phyloP scores from a whole-genome alignment of 2,888 invertebrate genomes.

The Erynnis tages region DNA sequence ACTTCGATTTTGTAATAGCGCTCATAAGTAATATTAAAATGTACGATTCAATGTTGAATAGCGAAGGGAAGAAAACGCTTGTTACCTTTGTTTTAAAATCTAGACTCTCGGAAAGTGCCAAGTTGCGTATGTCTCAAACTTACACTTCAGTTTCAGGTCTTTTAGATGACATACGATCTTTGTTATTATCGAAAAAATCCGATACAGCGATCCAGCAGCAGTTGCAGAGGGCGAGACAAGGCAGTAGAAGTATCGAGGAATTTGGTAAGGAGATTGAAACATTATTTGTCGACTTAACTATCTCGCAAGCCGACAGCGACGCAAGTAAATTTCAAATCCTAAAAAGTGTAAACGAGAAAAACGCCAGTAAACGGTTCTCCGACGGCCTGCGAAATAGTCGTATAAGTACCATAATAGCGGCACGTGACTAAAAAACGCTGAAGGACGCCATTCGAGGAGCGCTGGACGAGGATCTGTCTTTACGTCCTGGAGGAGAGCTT shows the following conservation, averaged over 20 bases:
- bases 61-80: too few relatives aligned
- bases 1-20: too few relatives aligned
- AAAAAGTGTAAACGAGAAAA: constrained; percentile 20
- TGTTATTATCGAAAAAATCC: constrained; percentile 18
- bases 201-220: constrained; percentile 16
- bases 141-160: constrained; percentile 5
- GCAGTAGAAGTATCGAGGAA: neutral
- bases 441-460: constrained; percentile 11
- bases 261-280: neutral
- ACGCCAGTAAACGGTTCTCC: constrained; percentile 9
- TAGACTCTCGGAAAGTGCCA: constrained; percentile 28
- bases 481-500: neutral
- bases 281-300: neutral
- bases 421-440: neutral
- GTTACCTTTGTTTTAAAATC: constrained; percentile 21
- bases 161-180: constrained; percentile 3
- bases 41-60: too few relatives aligned
- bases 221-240: neutral
- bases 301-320: neutral
- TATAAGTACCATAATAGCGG: neutral
- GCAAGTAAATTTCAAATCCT: constrained; percentile 6
- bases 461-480: neutral
- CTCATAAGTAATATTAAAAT: too few relatives aligned
- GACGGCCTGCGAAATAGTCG: constrained; percentile 15
- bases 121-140: constrained; percentile 6